Conservation (phyloP, 2,113 vertebrate species). For the Dolichallabes microphthalmus region DNA sequence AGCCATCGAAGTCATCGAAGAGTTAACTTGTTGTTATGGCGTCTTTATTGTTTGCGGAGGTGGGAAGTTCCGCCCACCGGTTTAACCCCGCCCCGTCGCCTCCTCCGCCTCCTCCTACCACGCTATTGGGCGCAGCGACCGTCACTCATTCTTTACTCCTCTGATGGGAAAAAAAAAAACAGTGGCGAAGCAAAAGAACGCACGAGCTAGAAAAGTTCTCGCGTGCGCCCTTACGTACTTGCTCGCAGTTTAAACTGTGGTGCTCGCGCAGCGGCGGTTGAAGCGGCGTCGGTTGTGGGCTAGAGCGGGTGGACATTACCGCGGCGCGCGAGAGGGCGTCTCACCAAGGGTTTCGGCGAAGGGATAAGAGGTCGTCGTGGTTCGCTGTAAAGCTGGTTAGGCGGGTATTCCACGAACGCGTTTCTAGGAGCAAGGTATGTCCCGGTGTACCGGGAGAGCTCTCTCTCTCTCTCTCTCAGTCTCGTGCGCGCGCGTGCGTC, state of each 20-base stretch:
- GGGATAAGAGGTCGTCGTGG: background rate
- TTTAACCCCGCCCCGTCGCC: background rate
- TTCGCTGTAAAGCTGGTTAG: conserved; percentile 18
- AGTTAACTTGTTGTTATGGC: conserved; percentile 15
- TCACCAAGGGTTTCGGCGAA: background rate
- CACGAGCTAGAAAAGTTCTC: conserved; percentile 68
- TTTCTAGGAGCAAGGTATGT: conserved; percentile 61
- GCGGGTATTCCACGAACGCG: conserved; percentile 26
- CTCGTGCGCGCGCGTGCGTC: too few relatives aligned
- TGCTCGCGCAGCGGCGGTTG: background rate
- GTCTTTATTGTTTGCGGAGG: conserved; percentile 3
- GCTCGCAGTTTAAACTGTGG: background rate
- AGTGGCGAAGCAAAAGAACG: conserved; percentile 61
- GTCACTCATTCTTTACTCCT: conserved; percentile 16
- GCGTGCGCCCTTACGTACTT: conserved; percentile 35
- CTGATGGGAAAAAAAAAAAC: conserved; percentile 21
- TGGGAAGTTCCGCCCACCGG: background rate
- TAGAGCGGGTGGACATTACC: background rate
- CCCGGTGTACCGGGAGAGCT: conserved; percentile 63
- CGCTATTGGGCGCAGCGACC: conserved; percentile 60
- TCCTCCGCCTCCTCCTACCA: background rate
- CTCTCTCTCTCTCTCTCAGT: background rate
- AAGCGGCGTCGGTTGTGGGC: background rate
- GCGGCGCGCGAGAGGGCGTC: background rate
- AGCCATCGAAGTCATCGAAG: background rate